A percentile compares a stretch with the other conserved stretches of the same genome.
These are phyloP conservation scores for Camponotus floridanus DNA, from an alignment of 1,140 invertebrate species.

Conservation along the genomic window DNA sequence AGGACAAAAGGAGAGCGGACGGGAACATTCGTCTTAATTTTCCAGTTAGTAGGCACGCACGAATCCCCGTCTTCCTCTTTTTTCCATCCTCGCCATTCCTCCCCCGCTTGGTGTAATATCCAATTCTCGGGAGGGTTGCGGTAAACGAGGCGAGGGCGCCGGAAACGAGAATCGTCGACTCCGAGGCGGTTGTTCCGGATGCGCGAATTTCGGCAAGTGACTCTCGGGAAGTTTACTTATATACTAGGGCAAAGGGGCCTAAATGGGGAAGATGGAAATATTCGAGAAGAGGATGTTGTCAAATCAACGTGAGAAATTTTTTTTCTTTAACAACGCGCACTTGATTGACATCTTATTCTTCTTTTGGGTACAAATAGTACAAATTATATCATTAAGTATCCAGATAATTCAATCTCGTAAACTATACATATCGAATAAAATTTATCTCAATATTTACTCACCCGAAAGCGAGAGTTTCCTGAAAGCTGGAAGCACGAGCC, in stretches of 20 bases:
- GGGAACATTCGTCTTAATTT: slow-evolving; percentile 67
- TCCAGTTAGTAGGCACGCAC: slow-evolving; percentile 56
- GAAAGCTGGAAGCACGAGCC: not conserved
- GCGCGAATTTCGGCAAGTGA: not conserved
- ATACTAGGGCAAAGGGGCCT: too few species aligned
- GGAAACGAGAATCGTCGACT: slow-evolving; percentile 55
- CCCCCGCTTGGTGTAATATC: slow-evolving; percentile 49
- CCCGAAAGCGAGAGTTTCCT: not conserved
- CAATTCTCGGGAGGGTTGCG: slow-evolving; percentile 65
- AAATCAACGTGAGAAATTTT: not conserved
- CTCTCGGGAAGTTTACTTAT: not conserved
- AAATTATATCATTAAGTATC: not conserved
- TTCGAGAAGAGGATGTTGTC: not conserved
- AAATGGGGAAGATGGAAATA: not conserved
- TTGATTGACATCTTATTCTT: not conserved
- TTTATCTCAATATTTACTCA: not conserved
- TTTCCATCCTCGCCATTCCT: not conserved
- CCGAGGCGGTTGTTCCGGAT: slow-evolving; percentile 4
- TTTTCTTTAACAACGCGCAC: not conserved
- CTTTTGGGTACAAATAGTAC: not conserved
- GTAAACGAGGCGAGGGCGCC: slow-evolving; percentile 39
- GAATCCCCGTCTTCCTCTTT: not conserved
- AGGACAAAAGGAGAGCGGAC: slow-evolving; percentile 13
- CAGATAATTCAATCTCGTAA: not conserved
- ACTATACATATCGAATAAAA: not conserved